Conservation (phyloP, 2,113 vertebrate species). For the Motacilla tschutschensis region DNA sequence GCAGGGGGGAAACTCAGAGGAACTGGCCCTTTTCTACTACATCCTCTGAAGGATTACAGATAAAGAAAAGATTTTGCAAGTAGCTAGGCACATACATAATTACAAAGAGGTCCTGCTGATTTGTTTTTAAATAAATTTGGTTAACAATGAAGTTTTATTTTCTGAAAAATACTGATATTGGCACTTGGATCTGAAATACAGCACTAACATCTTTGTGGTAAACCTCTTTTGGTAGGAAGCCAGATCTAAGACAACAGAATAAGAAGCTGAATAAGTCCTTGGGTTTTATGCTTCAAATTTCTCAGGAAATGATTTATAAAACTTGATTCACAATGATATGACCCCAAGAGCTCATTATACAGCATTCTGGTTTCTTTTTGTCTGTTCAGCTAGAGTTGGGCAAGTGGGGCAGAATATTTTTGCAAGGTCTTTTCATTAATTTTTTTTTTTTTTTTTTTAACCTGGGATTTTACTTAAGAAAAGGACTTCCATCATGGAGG, state of each 20-base stretch:
- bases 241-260: neutral
- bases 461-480: neutral
- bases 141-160: conserved; percentile 38
- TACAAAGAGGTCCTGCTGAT: neutral
- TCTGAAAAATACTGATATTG: conserved; percentile 13
- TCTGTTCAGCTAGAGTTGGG: neutral
- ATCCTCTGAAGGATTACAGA: conserved; percentile 48
- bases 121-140: conserved; percentile 51
- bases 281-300: neutral
- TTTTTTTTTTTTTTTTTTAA: neutral
- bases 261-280: neutral
- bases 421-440: neutral
- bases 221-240: neutral
- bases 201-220: neutral
- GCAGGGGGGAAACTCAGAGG: conserved; percentile 8
- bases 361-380: neutral
- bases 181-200: conserved; percentile 1
- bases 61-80: conserved; percentile 46
- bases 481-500: neutral
- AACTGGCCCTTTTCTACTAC: conserved; percentile 42
- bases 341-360: neutral
- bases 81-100: conserved; percentile 19
- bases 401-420: neutral
- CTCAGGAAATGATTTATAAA: neutral
- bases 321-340: neutral